A percentile compares a stretch with the other conserved stretches of the same genome.
phyloP scores from a whole-genome alignment of 1,140 invertebrate genomes.

The Leptinotarsa texana region DNA sequence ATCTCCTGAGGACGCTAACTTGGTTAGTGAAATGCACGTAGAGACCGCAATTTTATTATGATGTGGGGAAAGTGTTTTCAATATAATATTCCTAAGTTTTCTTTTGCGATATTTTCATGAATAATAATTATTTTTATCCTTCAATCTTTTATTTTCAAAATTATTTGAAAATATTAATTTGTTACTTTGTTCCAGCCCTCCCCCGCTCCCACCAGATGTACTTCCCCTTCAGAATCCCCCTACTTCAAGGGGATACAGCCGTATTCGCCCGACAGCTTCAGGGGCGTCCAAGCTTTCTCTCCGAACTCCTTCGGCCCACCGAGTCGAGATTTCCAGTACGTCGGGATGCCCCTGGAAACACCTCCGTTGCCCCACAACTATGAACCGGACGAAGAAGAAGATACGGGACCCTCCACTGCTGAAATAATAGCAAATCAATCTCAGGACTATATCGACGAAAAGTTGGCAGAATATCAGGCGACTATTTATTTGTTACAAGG shows the following conservation, averaged over 20 bases:
- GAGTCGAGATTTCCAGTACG: constrained; percentile 62
- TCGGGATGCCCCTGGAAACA: constrained; percentile 70
- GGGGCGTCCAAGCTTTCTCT: constrained; percentile 51
- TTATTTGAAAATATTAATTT: not conserved
- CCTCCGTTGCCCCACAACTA: constrained; percentile 59
- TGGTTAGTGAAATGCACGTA: too few relatives aligned
- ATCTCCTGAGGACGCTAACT: too few relatives aligned
- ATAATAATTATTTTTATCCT: too few relatives aligned
- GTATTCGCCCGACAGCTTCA: constrained; percentile 55
- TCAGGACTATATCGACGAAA: constrained; percentile 92
- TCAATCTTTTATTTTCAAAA: too few relatives aligned
- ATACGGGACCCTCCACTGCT: constrained; percentile 78
- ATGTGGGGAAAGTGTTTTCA: too few relatives aligned
- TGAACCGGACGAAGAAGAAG: constrained; percentile 63
- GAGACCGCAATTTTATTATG: too few relatives aligned
- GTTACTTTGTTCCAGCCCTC: constrained; percentile 49
- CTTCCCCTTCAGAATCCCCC: constrained; percentile 43
- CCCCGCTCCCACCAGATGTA: constrained; percentile 46
- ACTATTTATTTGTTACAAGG: constrained; percentile 89
- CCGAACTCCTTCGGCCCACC: constrained; percentile 63
- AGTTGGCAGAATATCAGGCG: constrained; percentile 88
- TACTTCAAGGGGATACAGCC: constrained; percentile 49
- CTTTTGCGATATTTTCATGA: too few relatives aligned
- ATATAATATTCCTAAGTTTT: too few relatives aligned
- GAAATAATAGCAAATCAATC: constrained; percentile 91